A percentile compares a stretch with the other conserved stretches of the same genome.
phyloP scores from a whole-genome alignment of 2,797 vertebrate genomes.

The Graptemys geographica region DNA sequence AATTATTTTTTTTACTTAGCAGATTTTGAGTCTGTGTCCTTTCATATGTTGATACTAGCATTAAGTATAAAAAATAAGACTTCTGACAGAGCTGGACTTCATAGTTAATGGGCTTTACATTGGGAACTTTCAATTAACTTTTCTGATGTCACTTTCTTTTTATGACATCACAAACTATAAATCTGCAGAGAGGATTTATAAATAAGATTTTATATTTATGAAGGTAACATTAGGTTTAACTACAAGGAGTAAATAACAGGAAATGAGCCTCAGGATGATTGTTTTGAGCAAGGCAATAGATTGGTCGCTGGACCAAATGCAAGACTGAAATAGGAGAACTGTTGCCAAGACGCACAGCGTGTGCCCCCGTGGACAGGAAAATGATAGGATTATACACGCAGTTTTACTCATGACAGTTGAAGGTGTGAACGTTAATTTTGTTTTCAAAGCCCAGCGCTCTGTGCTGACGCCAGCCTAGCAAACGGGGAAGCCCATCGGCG shows the following conservation, averaged over 20 bases:
- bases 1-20: not conserved
- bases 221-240: not conserved
- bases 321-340: not conserved
- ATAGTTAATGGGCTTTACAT: not conserved
- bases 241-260: not conserved
- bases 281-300: not conserved
- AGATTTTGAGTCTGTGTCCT: not conserved
- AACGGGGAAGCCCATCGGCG: not conserved
- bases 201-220: not conserved
- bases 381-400: accelerated
- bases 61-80: not conserved
- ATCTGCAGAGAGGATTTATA: not conserved
- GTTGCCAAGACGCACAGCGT: not conserved
- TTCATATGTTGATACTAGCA: not conserved
- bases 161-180: slow-evolving; percentile 39
- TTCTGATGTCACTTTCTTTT: slow-evolving; percentile 48
- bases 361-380: not conserved
- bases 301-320: not conserved
- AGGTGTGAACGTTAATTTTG: not conserved
- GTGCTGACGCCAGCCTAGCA: not conserved
- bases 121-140: not conserved
- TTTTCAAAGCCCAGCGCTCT: not conserved
- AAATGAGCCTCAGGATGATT: not conserved
- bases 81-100: not conserved
- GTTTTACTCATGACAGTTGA: not conserved